Conservation (phyloP, 1,140 invertebrate genomes). For the Drosophila equinoxialis region DNA sequence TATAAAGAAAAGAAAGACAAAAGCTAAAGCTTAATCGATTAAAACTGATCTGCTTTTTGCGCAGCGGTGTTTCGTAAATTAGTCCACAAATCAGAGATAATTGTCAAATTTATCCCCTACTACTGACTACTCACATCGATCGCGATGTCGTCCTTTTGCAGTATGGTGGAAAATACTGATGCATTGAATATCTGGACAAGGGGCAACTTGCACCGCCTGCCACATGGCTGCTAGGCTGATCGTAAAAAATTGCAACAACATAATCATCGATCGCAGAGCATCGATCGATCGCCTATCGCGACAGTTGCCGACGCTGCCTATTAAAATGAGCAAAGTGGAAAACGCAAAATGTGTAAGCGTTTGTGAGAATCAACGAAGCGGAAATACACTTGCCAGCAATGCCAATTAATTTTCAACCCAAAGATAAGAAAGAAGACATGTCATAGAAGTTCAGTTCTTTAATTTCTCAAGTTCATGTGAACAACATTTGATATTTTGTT, state of each 20-base stretch:
- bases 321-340: constrained; percentile 39
- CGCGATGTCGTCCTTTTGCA: too few relatives aligned
- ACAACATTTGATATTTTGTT: too few relatives aligned
- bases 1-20: constrained; percentile 65
- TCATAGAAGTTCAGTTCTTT: too few relatives aligned
- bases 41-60: constrained; percentile 37
- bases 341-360: not conserved
- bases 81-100: constrained; percentile 61
- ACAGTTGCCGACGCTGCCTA: constrained; percentile 51
- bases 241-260: constrained; percentile 75
- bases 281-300: constrained; percentile 58
- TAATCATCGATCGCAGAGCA: constrained; percentile 54
- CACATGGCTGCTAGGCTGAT: constrained; percentile 54
- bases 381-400: constrained; percentile 26
- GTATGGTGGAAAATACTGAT: not conserved
- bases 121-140: too few relatives aligned
- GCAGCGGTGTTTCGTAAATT: constrained; percentile 73
- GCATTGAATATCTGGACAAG: not conserved
- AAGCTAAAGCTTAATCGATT: constrained; percentile 66
- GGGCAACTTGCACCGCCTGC: not conserved
- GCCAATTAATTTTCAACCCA: not conserved
- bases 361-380: constrained; percentile 4
- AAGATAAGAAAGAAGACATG: not conserved
- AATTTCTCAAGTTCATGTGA: too few relatives aligned
- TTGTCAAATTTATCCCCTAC: constrained; percentile 56